Conservation (phyloP, 2,797 vertebrate species). For the Ispidina picta region DNA sequence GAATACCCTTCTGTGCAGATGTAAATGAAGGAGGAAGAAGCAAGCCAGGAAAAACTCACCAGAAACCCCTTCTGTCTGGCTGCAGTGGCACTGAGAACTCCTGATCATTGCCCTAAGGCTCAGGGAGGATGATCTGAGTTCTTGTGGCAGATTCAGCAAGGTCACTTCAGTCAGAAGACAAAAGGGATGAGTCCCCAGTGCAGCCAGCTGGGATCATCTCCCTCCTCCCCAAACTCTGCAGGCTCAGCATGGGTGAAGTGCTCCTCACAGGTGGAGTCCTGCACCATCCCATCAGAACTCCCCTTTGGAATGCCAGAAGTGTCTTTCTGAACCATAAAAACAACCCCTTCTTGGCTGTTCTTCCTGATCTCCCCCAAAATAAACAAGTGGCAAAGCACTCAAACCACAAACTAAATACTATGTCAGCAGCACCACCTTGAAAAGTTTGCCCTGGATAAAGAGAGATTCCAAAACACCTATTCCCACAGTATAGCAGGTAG, state of each 20-base stretch:
- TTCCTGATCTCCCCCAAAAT: slow-evolving; percentile 26
- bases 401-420: slow-evolving; percentile 38
- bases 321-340: slow-evolving; percentile 12
- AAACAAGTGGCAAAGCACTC: slow-evolving; percentile 33
- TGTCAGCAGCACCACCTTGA: slow-evolving; percentile 48
- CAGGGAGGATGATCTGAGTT: background rate
- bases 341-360: slow-evolving; percentile 19
- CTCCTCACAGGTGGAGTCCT: background rate
- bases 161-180: background rate
- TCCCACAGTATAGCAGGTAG: background rate
- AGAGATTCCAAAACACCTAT: slow-evolving; percentile 30
- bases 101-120: background rate
- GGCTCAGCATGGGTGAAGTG: background rate
- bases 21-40: background rate
- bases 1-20: background rate
- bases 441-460: slow-evolving; percentile 37
- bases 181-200: background rate
- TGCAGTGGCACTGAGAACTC: background rate
- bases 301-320: slow-evolving; percentile 10
- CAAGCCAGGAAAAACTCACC: background rate
- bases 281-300: background rate
- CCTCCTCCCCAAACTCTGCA: background rate
- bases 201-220: background rate
- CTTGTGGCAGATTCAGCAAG: background rate
- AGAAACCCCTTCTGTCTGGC: background rate